Conservation (phyloP, 2,797 vertebrate genomes). For the Martes flavigula region DNA sequence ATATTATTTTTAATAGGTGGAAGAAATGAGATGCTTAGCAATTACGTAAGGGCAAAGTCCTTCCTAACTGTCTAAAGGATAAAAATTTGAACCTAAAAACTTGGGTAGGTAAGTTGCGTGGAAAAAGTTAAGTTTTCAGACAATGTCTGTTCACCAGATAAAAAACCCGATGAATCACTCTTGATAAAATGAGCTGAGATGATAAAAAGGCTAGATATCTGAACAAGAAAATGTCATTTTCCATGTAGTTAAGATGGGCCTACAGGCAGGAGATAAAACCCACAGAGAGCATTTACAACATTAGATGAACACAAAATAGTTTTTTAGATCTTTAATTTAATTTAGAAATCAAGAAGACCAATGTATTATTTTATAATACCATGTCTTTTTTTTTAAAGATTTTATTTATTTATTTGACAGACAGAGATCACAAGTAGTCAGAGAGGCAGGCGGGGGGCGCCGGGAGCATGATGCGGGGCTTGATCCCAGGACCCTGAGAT, state of each 20-base stretch:
- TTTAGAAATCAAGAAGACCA: slow-evolving; percentile 20
- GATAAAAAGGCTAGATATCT: neutral
- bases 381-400: neutral
- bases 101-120: neutral
- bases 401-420: too few species aligned
- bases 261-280: neutral
- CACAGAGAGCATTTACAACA: neutral
- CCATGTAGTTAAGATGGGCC: neutral
- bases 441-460: too few species aligned
- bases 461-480: too few species aligned
- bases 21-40: neutral
- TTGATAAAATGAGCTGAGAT: neutral
- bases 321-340: slow-evolving; percentile 22
- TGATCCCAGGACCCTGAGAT: too few species aligned
- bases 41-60: neutral
- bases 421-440: too few species aligned
- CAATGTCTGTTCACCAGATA: neutral
- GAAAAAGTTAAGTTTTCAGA: neutral
- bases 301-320: neutral
- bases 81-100: neutral
- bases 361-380: slow-evolving; percentile 19
- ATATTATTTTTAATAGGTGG: neutral
- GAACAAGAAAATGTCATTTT: neutral
- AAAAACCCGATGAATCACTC: neutral
- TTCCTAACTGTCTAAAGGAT: neutral